Evolutionary conservation across 2,888 invertebrate genomes (phyloP).

Genomic region (Eurois occulta): DNA sequence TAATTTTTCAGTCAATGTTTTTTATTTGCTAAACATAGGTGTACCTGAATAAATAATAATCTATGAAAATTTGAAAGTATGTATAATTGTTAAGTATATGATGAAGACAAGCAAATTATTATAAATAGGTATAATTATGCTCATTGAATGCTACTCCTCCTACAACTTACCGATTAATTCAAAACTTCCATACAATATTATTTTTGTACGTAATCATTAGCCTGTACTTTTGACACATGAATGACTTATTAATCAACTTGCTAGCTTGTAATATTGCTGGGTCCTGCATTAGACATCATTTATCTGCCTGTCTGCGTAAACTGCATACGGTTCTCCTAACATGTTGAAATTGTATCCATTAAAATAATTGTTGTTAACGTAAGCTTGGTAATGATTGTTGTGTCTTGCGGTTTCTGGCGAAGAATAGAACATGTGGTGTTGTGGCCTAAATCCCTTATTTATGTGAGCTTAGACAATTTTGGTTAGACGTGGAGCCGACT

Average conservation of each 20-base stretch:
- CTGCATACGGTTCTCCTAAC: constrained; percentile 47
- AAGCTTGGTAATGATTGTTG: constrained; percentile 30
- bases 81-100: no score
- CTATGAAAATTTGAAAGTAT: no score
- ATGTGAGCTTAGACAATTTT: not conserved
- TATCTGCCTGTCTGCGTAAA: constrained; percentile 63
- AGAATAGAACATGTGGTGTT: constrained; percentile 14
- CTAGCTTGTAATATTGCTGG: constrained; percentile 34
- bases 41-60: no score
- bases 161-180: constrained; percentile 35
- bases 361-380: constrained; percentile 58
- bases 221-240: constrained; percentile 50
- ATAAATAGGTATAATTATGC: not conserved
- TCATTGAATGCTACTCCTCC: not conserved
- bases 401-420: constrained; percentile 18
- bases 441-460: constrained; percentile 2
- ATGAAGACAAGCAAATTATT: not conserved
- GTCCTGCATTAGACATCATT: constrained; percentile 56
- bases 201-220: constrained; percentile 39
- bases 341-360: constrained; percentile 64
- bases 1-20: no score
- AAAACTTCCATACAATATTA: constrained; percentile 14
- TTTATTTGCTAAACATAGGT: no score
- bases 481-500: not conserved
- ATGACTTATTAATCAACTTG: constrained; percentile 63